Percentiles rank a stretch among this genome's conserved stretches.
These are phyloP conservation scores for Rhimphoctona megacephalus DNA, from an alignment of 2,888 invertebrate species.

Conservation along the genomic window DNA sequence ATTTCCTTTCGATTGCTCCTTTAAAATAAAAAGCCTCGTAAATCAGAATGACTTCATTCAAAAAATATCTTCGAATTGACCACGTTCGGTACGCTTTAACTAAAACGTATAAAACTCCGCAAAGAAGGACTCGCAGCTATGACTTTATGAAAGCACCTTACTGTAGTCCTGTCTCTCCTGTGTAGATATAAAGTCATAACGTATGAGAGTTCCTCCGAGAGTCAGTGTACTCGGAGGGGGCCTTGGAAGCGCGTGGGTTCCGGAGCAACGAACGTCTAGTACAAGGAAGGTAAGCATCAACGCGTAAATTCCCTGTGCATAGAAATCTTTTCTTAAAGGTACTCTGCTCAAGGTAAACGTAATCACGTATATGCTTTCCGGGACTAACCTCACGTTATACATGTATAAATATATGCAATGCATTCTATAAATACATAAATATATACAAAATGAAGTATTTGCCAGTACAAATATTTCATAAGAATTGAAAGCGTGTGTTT, in stretches of 20 bases:
- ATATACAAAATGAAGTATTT: background rate
- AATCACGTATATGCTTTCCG: slow-evolving; percentile 38
- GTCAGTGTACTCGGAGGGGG: slow-evolving; percentile 55
- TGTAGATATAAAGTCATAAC: slow-evolving; percentile 31
- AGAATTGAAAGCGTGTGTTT: background rate
- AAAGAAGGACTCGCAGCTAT: slow-evolving; percentile 17
- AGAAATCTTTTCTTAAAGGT: slow-evolving; percentile 55
- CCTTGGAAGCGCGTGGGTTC: slow-evolving; percentile 64
- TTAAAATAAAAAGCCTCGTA: background rate
- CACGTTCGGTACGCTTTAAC: background rate
- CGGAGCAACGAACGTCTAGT: slow-evolving; percentile 66
- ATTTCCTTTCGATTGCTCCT: background rate
- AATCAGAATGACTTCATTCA: background rate
- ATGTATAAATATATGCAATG: background rate
- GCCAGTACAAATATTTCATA: background rate
- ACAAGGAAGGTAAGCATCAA: slow-evolving; percentile 45
- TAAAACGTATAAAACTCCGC: background rate
- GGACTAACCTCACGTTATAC: slow-evolving; percentile 11
- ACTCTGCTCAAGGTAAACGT: slow-evolving; percentile 7
- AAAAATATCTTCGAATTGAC: background rate
- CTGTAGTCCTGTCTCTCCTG: background rate
- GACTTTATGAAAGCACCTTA: slow-evolving; percentile 53
- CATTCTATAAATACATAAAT: background rate
- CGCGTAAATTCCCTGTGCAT: slow-evolving; percentile 46
- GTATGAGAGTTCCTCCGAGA: slow-evolving; percentile 21